A percentile compares a stretch with the other conserved stretches of the same genome.
phyloP scores from a whole-genome alignment of 2,888 invertebrate species.

The Zaprionus bogoriensis region DNA sequence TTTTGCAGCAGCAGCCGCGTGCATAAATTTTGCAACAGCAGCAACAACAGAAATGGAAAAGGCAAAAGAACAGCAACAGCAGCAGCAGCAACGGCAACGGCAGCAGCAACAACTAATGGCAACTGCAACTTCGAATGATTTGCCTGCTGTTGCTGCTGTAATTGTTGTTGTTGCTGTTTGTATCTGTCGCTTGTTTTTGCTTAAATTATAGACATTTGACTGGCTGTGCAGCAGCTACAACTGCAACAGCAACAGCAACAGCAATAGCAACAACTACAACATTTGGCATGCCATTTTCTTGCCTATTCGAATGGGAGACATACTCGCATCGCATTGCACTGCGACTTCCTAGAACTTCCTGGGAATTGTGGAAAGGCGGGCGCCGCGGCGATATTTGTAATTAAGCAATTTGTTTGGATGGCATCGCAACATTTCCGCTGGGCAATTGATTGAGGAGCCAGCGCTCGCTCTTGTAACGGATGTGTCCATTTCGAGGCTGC shows the following conservation, averaged over 20 bases:
- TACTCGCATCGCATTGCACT: conserved; percentile 33
- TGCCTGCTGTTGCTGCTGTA: conserved; percentile 38
- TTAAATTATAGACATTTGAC: conserved; percentile 76
- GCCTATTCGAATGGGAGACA: conserved; percentile 68
- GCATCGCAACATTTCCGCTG: conserved; percentile 65
- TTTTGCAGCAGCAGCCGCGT: conserved; percentile 54
- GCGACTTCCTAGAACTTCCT: conserved; percentile 51
- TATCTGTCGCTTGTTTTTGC: conserved; percentile 75
- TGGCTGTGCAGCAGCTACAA: conserved; percentile 26
- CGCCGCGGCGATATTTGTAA: conserved; percentile 57
- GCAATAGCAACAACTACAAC: conserved; percentile 36
- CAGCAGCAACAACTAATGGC: conserved; percentile 35
- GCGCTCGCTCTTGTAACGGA: conserved; percentile 48
- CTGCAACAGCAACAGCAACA: not conserved
- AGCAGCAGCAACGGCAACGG: conserved; percentile 34
- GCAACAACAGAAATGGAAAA: conserved; percentile 33
- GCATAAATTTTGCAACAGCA: conserved; percentile 59
- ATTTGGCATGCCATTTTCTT: conserved; percentile 70
- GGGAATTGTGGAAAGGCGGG: conserved; percentile 34
- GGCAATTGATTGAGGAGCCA: conserved; percentile 58
- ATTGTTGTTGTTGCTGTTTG: conserved; percentile 46
- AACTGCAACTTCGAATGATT: conserved; percentile 63
- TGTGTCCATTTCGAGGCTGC: conserved; percentile 55
- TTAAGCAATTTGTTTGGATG: conserved; percentile 69
- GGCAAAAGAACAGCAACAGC: conserved; percentile 28